Evolutionary conservation across 1,140 invertebrate genomes (phyloP).

Genomic region (Brachionus rotundiformis): DNA sequence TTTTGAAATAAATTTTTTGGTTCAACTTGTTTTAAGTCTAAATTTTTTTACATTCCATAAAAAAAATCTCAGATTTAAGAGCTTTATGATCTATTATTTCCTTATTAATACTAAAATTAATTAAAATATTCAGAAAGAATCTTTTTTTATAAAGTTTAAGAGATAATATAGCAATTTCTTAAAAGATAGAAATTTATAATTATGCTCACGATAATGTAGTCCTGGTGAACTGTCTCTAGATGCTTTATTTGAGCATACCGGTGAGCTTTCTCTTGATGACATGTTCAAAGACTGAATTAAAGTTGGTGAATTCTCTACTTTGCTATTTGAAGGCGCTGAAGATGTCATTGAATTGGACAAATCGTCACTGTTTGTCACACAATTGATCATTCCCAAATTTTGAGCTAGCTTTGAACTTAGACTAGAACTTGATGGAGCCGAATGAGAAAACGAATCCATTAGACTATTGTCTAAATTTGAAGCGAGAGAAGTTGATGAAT

Average conservation of each 20-base stretch:
- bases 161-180: no score
- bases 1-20: no score
- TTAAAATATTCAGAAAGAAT: no score
- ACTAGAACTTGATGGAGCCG: neutral
- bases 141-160: no score
- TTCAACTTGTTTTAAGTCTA: no score
- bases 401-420: neutral
- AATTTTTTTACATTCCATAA: no score
- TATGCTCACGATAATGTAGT: neutral
- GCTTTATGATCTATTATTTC: no score
- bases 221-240: conserved; percentile 21
- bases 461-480: conserved; percentile 7
- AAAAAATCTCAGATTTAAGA: no score
- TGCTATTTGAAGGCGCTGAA: neutral
- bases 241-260: neutral
- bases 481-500: neutral
- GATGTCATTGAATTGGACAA: neutral
- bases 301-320: conserved; percentile 15
- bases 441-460: neutral
- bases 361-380: neutral
- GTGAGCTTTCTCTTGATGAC: conserved; percentile 33
- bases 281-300: neutral
- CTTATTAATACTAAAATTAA: no score
- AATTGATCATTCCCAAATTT: neutral
- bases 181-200: no score